Evolutionary conservation across 92 coral and sea anemone species (phyloP).

Genomic region (Phymanthus crucifer): DNA sequence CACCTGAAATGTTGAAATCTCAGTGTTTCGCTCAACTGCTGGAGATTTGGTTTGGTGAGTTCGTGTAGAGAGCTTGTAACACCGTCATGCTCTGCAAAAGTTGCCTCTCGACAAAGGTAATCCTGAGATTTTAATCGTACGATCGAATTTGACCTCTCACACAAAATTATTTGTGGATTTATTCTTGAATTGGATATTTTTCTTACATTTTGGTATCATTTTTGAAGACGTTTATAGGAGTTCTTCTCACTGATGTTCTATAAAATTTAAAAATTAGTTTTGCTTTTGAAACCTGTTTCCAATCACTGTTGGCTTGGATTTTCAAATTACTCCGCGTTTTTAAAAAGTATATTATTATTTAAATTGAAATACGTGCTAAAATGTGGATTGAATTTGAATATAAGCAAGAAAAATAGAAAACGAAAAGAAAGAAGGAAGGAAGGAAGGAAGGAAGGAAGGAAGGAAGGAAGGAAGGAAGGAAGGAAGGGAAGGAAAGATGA

Average conservation of each 20-base stretch:
- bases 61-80: background rate
- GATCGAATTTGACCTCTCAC: background rate
- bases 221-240: no score
- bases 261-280: no score
- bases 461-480: no score
- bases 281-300: background rate
- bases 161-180: no score
- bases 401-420: background rate
- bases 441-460: no score
- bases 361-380: background rate
- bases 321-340: background rate
- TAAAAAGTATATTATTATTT: background rate
- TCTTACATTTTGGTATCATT: no score
- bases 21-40: background rate
- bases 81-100: conserved; percentile 19
- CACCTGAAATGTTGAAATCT: conserved; percentile 5
- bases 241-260: no score
- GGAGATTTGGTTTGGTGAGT: background rate
- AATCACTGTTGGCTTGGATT: background rate
- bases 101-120: conserved; percentile 22
- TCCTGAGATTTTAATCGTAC: background rate
- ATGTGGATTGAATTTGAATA: no score
- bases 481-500: no score
- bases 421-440: background rate
- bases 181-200: no score